Conservation (phyloP, 2,888 invertebrate species). For the Eurois occulta region DNA sequence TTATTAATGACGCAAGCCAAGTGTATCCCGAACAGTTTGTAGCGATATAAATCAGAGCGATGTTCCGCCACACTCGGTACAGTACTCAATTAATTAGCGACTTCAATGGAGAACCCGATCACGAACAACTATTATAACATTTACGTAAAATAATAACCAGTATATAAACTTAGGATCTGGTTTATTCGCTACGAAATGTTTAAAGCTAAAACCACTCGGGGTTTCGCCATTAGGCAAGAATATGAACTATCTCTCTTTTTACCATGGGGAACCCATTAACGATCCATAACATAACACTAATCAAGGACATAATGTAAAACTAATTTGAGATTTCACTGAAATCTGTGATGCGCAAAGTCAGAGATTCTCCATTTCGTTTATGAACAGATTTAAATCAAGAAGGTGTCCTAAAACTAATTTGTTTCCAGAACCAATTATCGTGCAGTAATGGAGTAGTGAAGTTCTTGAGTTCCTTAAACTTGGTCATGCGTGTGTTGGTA, state of each 20-base stretch:
- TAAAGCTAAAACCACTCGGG: not conserved
- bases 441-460: not conserved
- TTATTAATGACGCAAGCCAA: conserved; percentile 79
- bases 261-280: not conserved
- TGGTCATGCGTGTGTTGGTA: not conserved
- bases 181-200: not conserved
- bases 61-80: conserved; percentile 78
- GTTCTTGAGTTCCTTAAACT: not conserved
- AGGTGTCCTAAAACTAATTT: not conserved
- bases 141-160: conserved; percentile 27
- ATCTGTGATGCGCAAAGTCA: not conserved
- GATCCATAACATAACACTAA: not conserved
- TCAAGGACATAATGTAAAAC: not conserved
- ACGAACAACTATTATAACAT: conserved; percentile 64
- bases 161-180: not conserved
- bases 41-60: conserved; percentile 81
- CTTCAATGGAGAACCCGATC: conserved; percentile 79
- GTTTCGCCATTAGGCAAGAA: not conserved
- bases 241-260: not conserved
- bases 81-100: conserved; percentile 85
- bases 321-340: not conserved
- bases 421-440: not conserved
- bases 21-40: conserved; percentile 78
- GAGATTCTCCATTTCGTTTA: not conserved
- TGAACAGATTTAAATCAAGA: not conserved